Percentiles rank a stretch among this genome's conserved stretches.
Conservation (phyloP, 2,797 vertebrate genomes). For the Molothrus ater region DNA sequence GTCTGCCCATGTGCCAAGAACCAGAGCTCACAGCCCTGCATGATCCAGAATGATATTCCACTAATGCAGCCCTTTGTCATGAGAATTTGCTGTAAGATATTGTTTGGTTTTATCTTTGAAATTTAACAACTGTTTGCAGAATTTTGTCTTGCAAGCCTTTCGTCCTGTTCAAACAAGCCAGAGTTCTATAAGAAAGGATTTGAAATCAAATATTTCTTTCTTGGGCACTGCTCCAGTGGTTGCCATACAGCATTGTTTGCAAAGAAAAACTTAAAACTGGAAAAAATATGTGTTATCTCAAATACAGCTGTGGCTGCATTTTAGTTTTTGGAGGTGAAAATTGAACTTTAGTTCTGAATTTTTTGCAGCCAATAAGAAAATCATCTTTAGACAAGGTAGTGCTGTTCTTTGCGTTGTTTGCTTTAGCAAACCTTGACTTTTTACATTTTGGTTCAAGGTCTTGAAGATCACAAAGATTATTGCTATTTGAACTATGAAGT, state of each 20-base stretch:
- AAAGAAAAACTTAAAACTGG: background rate
- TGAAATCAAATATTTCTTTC: background rate
- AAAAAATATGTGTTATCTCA: background rate
- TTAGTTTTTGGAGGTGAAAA: background rate
- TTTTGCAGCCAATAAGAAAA: background rate
- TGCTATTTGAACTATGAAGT: background rate
- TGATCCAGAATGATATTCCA: background rate
- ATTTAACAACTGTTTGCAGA: background rate
- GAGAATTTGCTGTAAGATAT: background rate
- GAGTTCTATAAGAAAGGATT: background rate
- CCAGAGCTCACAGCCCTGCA: fast-evolving
- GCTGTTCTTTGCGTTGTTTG: background rate
- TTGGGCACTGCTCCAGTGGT: background rate
- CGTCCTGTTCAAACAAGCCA: background rate
- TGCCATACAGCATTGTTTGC: background rate
- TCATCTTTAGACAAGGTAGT: background rate
- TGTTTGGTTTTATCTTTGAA: background rate
- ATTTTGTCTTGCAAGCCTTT: background rate
- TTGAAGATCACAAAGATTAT: background rate
- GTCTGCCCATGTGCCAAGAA: background rate
- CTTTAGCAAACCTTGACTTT: background rate
- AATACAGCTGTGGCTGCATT: background rate
- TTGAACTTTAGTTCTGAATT: background rate
- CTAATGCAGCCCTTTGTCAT: background rate
- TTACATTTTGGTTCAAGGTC: background rate